These are phyloP conservation scores for Trachelus iudaicus DNA, from an alignment of 2,888 invertebrate genomes.

Conservation along the genomic window DNA sequence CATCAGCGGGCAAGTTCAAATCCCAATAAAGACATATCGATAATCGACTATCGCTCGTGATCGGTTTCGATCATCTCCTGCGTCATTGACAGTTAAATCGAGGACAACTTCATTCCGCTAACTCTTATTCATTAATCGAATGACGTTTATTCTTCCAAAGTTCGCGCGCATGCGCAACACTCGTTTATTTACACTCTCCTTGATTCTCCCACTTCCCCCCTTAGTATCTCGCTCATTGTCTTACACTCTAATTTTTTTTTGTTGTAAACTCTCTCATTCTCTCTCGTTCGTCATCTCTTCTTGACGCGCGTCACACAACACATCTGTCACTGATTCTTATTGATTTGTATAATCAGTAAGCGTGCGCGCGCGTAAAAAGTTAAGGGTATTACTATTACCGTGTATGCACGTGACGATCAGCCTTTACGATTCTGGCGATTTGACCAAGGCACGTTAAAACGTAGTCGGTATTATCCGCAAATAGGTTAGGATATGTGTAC, in stretches of 20 bases:
- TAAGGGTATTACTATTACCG: conserved; percentile 13
- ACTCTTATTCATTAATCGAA: not conserved
- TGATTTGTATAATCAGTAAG: not conserved
- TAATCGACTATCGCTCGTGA: not conserved
- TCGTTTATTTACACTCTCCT: not conserved
- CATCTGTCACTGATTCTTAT: not conserved
- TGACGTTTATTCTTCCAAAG: not conserved
- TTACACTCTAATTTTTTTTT: not conserved
- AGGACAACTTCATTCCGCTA: not conserved
- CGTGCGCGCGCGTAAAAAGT: conserved; percentile 19
- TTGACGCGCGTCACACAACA: not conserved
- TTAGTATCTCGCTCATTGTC: not conserved
- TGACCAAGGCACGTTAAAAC: conserved; percentile 33
- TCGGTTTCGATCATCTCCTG: not conserved
- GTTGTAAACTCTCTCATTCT: not conserved
- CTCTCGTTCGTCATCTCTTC: conserved; percentile 1
- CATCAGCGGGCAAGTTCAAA: too few species aligned
- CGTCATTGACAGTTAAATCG: not conserved
- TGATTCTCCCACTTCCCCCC: not conserved
- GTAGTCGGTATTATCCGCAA: conserved; percentile 22
- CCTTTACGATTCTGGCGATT: conserved; percentile 23
- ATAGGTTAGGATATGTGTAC: conserved; percentile 31
- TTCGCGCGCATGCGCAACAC: not conserved
- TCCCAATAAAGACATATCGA: not conserved
- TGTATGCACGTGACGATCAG: conserved; percentile 24